Evolutionary conservation across 2,888 invertebrate genomes (phyloP).

Genomic region (Plagodis dolabraria): DNA sequence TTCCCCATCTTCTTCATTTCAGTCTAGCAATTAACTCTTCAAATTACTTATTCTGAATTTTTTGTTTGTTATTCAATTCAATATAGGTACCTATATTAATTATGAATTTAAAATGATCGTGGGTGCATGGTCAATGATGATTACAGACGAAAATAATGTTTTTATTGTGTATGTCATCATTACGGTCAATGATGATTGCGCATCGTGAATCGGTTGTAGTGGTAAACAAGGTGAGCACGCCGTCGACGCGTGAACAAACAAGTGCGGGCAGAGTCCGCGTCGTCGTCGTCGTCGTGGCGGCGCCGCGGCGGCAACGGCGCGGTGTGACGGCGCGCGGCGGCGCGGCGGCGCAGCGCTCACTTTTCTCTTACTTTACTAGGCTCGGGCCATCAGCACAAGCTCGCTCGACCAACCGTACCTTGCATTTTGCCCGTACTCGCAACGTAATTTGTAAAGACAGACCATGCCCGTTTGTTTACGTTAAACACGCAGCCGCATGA

Average conservation of each 20-base stretch:
- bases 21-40: too few species aligned
- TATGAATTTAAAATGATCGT: too few species aligned
- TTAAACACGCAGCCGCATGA: constrained; percentile 28
- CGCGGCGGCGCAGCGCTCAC: neutral
- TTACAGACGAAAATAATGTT: constrained; percentile 12
- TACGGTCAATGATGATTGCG: constrained; percentile 59
- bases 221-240: constrained; percentile 80
- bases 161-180: constrained; percentile 49
- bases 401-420: neutral
- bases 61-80: too few species aligned
- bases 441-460: neutral
- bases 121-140: constrained; percentile 1
- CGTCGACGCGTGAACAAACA: constrained; percentile 80
- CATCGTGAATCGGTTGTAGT: constrained; percentile 63
- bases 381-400: neutral
- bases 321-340: neutral
- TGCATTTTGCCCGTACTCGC: neutral
- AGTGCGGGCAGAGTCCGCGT: constrained; percentile 56
- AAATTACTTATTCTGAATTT: too few species aligned
- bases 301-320: neutral
- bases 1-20: too few species aligned
- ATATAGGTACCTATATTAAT: too few species aligned
- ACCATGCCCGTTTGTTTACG: constrained; percentile 40
- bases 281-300: constrained; percentile 32
- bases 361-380: neutral